Evolutionary conservation across 1,140 invertebrate genomes (phyloP).

Genomic region (Papilio xuthus): DNA sequence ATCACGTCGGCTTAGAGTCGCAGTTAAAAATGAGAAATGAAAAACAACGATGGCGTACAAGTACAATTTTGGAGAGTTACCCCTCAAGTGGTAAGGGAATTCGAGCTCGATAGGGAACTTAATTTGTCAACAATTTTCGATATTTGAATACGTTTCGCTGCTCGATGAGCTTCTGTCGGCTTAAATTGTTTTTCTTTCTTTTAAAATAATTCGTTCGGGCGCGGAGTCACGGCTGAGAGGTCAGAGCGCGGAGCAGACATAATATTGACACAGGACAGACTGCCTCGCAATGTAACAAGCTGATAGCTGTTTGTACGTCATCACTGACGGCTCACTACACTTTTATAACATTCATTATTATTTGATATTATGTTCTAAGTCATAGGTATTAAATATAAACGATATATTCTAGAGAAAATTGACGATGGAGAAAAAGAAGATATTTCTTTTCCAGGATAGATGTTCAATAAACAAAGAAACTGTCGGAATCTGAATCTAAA

Average conservation of each 20-base stretch:
- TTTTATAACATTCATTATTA: background rate
- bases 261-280: conserved; percentile 40
- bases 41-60: conserved; percentile 44
- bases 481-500: no score
- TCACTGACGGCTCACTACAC: conserved; percentile 1
- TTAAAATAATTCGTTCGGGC: conserved; percentile 69
- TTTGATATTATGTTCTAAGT: background rate
- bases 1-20: conserved; percentile 8
- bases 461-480: background rate
- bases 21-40: conserved; percentile 11
- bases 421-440: background rate
- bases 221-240: conserved; percentile 34
- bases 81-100: conserved; percentile 78
- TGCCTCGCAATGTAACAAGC: conserved; percentile 13
- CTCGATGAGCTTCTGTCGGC: conserved; percentile 78
- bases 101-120: conserved; percentile 74
- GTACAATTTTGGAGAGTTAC: conserved; percentile 75
- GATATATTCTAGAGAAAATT: background rate
- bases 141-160: conserved; percentile 81
- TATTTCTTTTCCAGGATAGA: background rate
- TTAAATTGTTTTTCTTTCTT: conserved; percentile 78
- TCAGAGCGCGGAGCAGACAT: conserved; percentile 3
- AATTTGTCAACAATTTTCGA: conserved; percentile 82
- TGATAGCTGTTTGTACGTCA: conserved; percentile 6
- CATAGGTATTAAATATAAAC: background rate